Evolutionary conservation across 2,113 vertebrate species (phyloP).

Genomic region (Hucho hucho): DNA sequence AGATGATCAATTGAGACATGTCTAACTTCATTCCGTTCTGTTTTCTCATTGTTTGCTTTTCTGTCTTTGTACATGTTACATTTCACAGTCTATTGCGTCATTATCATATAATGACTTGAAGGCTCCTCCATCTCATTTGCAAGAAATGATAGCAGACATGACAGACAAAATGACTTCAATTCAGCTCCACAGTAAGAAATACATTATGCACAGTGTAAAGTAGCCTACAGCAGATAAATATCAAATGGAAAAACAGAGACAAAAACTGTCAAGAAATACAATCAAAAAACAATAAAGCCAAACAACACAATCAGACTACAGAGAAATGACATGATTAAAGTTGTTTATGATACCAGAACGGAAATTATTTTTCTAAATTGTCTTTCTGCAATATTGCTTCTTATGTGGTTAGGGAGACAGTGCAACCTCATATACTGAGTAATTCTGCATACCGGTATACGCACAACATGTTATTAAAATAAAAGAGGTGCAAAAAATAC

Average conservation of each 20-base stretch:
- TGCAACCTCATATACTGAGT: conserved; percentile 4
- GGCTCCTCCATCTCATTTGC: conserved; percentile 66
- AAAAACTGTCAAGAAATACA: conserved; percentile 56
- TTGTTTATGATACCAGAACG: conserved; percentile 47
- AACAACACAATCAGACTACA: conserved; percentile 35
- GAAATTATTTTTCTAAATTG: conserved; percentile 25
- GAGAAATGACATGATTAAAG: conserved; percentile 52
- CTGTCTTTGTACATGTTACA: conserved; percentile 63
- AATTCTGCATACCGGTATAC: background rate
- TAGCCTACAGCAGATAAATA: conserved; percentile 45
- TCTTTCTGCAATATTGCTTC: conserved; percentile 33
- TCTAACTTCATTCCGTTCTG: conserved; percentile 46
- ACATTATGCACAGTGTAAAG: conserved; percentile 23
- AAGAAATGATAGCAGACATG: conserved; percentile 69
- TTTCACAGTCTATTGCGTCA: conserved; percentile 72
- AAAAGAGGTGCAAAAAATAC: background rate
- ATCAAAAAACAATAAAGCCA: conserved; percentile 63
- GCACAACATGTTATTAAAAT: background rate
- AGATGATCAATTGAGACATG: conserved; percentile 18
- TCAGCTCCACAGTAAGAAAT: conserved; percentile 48
- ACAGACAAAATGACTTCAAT: conserved; percentile 67
- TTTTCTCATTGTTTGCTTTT: conserved; percentile 53
- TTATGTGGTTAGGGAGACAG: conserved; percentile 15
- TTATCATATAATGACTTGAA: conserved; percentile 67
- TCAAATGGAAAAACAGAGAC: conserved; percentile 50